A percentile compares a stretch with the other conserved stretches of the same genome.
Conservation (phyloP, 2,888 invertebrate genomes). For the Elmis aenea region DNA sequence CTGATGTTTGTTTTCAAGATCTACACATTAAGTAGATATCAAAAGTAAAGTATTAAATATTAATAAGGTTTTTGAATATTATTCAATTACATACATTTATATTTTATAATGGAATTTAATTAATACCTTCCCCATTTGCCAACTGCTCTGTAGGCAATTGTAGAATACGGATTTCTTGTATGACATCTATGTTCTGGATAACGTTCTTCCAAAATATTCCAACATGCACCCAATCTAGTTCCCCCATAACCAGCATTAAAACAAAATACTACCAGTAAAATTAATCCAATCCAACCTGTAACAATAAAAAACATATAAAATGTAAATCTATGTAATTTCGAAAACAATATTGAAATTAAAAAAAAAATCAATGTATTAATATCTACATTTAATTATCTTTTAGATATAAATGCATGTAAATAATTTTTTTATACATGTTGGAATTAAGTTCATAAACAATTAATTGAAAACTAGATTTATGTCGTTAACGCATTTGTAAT, state of each 20-base stretch:
- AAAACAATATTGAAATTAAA: too few species aligned
- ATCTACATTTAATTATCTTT: too few species aligned
- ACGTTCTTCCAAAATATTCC: constrained; percentile 63
- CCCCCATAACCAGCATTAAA: constrained; percentile 61
- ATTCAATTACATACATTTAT: background rate
- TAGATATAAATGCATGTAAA: too few species aligned
- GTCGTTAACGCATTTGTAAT: too few species aligned
- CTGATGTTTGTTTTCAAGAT: constrained; percentile 2
- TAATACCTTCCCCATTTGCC: constrained; percentile 56
- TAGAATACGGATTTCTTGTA: constrained; percentile 63
- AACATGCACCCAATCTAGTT: constrained; percentile 61
- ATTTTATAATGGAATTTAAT: background rate
- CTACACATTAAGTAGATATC: background rate
- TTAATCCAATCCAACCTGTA: constrained; percentile 63
- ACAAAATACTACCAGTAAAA: constrained; percentile 56
- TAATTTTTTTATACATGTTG: too few species aligned
- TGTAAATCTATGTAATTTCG: too few species aligned
- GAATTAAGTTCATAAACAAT: too few species aligned
- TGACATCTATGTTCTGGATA: constrained; percentile 56
- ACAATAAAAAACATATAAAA: background rate
- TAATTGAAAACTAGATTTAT: too few species aligned
- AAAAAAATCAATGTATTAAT: too few species aligned
- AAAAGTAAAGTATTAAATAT: background rate
- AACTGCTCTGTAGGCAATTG: constrained; percentile 59
- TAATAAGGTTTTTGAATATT: too few species aligned